Conservation (phyloP, 1,140 invertebrate genomes). For the Aphelinus certus region DNA sequence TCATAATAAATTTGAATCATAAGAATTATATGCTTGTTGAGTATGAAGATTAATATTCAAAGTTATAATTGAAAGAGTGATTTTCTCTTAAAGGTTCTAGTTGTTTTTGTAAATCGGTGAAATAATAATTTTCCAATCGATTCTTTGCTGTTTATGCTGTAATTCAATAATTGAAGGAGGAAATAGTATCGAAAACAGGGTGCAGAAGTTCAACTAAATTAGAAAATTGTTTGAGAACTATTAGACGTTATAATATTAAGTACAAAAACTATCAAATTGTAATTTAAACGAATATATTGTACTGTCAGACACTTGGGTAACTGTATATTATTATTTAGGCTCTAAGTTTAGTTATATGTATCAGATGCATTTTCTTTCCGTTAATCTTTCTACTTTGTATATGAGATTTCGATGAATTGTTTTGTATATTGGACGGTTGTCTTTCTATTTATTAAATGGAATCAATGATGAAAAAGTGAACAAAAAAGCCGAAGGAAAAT, state of each 20-base stretch:
- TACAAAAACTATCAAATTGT: slow-evolving; percentile 9
- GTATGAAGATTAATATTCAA: slow-evolving; percentile 20
- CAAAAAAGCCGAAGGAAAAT: slow-evolving; percentile 30
- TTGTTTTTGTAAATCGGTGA: slow-evolving; percentile 13
- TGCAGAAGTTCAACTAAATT: slow-evolving; percentile 17
- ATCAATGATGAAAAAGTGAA: slow-evolving; percentile 18
- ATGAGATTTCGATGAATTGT: slow-evolving; percentile 21
- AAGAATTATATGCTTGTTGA: slow-evolving; percentile 28
- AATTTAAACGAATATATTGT: not conserved
- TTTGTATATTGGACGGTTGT: not conserved
- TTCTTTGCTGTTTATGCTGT: slow-evolving; percentile 33
- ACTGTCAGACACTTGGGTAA: not conserved
- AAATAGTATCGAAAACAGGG: slow-evolving; percentile 16
- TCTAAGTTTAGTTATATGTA: slow-evolving; percentile 29
- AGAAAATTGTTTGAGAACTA: slow-evolving; percentile 24
- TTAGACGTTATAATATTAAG: slow-evolving; percentile 15
- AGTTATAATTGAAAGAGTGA: slow-evolving; percentile 20
- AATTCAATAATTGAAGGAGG: not conserved
- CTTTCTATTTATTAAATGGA: not conserved
- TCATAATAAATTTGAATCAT: not conserved
- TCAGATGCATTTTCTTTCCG: slow-evolving; percentile 34
- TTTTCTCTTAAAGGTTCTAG: slow-evolving; percentile 1
- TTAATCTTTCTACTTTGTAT: slow-evolving; percentile 35
- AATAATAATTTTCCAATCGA: slow-evolving; percentile 9
- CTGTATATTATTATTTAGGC: slow-evolving; percentile 20